Evolutionary conservation across 2,797 vertebrate species (phyloP).

Genomic region (Amblyopsis hoosieri): DNA sequence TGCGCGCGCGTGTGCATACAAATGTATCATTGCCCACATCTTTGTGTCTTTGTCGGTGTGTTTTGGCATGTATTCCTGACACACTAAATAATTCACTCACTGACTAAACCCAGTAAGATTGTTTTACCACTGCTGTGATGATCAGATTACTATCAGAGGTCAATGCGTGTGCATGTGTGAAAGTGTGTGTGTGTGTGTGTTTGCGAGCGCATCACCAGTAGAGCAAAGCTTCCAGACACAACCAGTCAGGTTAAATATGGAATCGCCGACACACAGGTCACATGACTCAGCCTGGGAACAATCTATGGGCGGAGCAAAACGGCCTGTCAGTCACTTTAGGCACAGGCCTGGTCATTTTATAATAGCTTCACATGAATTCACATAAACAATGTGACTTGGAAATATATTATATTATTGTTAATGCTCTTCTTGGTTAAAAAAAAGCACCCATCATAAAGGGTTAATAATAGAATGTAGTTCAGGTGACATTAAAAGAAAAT

Average conservation of each 20-base stretch:
- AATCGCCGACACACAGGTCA: slow-evolving; percentile 75
- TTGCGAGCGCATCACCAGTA: slow-evolving; percentile 58
- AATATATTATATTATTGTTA: not conserved
- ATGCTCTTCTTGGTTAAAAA: not conserved
- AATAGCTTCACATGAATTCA: too few relatives aligned
- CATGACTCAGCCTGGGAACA: slow-evolving; percentile 77
- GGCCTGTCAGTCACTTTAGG: not conserved
- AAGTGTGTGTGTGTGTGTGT: slow-evolving; percentile 17
- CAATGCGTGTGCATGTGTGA: slow-evolving; percentile 21
- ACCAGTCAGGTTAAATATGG: slow-evolving; percentile 76
- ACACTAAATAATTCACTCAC: slow-evolving; percentile 77
- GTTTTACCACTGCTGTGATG: slow-evolving; percentile 66
- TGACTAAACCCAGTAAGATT: slow-evolving; percentile 60
- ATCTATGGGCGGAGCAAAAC: slow-evolving; percentile 43
- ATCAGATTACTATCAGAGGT: slow-evolving; percentile 74
- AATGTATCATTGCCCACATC: slow-evolving; percentile 3
- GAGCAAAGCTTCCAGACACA: slow-evolving; percentile 81
- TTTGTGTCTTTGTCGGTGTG: slow-evolving; percentile 11
- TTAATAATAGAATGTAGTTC: not conserved
- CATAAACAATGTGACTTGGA: slow-evolving; percentile 8
- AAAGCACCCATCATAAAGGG: not conserved
- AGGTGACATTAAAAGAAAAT: not conserved
- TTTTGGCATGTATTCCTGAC: slow-evolving; percentile 29
- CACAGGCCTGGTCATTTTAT: too few relatives aligned
- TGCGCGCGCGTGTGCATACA: not conserved